A percentile compares a stretch with the other conserved stretches of the same genome.
Evolutionary conservation across 1,140 invertebrate species (phyloP).

Genomic region (Nasonia giraulti): DNA sequence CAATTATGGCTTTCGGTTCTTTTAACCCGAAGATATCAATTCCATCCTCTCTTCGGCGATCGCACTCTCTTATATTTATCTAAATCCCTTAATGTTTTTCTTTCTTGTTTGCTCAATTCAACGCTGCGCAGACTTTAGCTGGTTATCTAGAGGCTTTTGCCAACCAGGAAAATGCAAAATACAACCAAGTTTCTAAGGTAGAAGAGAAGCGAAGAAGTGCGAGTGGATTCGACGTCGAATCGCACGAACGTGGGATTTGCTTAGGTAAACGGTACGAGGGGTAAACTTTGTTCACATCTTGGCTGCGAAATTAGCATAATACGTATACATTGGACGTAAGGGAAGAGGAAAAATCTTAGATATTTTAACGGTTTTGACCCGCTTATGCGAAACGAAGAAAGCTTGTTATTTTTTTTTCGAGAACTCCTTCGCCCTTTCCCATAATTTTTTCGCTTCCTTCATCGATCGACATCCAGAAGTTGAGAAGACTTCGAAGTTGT

Average conservation of each 20-base stretch:
- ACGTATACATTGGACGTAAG: slow-evolving; percentile 21
- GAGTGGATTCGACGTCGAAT: too few species aligned
- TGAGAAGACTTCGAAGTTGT: background rate
- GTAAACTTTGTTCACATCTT: slow-evolving; percentile 58
- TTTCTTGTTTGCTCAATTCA: too few species aligned
- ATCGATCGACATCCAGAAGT: background rate
- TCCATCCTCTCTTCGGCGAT: slow-evolving; percentile 10
- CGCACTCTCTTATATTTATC: background rate
- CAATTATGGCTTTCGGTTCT: background rate
- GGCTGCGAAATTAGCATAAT: slow-evolving; percentile 58
- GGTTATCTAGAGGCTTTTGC: too few species aligned
- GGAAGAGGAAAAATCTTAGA: background rate
- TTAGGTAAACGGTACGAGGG: slow-evolving; percentile 54
- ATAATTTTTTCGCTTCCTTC: background rate
- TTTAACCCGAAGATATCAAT: background rate
- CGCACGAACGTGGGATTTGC: too few species aligned
- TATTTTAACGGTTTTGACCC: slow-evolving; percentile 20
- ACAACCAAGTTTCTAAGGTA: too few species aligned
- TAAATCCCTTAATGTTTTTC: too few species aligned
- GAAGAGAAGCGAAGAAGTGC: too few species aligned
- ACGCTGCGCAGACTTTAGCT: too few species aligned
- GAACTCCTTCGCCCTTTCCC: background rate
- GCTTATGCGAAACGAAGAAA: slow-evolving; percentile 7
- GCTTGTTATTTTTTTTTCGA: background rate
- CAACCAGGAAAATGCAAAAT: too few species aligned